Evolutionary conservation across 2,113 vertebrate genomes (phyloP).

Genomic region (Hyla sarda): DNA sequence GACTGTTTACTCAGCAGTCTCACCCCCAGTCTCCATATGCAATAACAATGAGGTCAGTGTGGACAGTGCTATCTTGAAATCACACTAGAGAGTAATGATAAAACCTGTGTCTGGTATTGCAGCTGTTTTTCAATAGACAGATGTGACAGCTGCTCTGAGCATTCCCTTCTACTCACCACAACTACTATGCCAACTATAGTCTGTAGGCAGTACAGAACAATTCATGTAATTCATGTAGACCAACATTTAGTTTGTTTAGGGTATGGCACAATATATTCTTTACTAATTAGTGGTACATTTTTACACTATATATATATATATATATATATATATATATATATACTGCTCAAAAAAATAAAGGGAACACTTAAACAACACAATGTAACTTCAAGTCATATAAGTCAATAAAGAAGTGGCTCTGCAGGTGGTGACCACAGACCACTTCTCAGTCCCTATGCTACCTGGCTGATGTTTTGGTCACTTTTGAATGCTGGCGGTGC

Average conservation of each 20-base stretch:
- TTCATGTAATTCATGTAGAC: not conserved
- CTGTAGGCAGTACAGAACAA: not conserved
- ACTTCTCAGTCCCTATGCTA: no score
- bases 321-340: no score
- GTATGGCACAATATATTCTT: not conserved
- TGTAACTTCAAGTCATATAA: no score
- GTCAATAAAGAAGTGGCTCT: no score
- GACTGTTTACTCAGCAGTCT: constrained; percentile 2
- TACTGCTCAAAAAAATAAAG: no score
- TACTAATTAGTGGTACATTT: no score
- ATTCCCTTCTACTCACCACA: not conserved
- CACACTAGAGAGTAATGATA: not conserved
- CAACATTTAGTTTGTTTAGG: not conserved
- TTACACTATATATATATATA: no score
- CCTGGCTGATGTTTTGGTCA: no score
- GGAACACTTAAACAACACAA: no score
- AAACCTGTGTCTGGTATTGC: constrained; percentile 4
- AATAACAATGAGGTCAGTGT: not conserved
- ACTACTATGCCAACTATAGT: not conserved
- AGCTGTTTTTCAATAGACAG: constrained; percentile 1
- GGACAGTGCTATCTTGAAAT: not conserved
- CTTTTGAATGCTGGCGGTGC: no score
- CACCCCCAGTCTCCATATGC: not conserved
- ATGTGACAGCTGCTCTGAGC: constrained; percentile 1
- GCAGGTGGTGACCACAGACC: no score